phyloP scores from a whole-genome alignment of 2,113 vertebrate genomes.

The Chloebia gouldiae region DNA sequence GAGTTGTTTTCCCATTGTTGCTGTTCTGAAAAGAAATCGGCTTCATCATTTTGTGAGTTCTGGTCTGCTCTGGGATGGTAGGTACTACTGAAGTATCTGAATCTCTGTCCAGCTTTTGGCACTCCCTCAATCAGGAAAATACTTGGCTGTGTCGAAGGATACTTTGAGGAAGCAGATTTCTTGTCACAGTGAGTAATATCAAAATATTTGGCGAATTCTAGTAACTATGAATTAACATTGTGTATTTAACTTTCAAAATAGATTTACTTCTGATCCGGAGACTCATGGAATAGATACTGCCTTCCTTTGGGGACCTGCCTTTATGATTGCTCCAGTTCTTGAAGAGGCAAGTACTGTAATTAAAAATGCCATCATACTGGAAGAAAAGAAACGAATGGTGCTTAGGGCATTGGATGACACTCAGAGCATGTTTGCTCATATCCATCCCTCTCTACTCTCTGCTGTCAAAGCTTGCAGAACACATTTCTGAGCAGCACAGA shows the following conservation, averaged over 20 bases:
- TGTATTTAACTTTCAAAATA: background rate
- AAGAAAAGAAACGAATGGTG: background rate
- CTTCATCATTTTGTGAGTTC: background rate
- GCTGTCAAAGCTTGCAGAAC: background rate
- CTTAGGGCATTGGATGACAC: constrained; percentile 13
- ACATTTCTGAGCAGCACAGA: background rate
- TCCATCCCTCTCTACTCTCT: background rate
- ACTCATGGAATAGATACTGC: constrained; percentile 58
- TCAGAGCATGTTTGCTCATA: background rate
- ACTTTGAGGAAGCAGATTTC: background rate
- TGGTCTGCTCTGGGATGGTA: background rate
- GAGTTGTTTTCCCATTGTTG: background rate
- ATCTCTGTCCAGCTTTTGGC: background rate
- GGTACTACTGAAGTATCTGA: background rate
- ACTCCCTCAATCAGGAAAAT: background rate
- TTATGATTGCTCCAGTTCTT: constrained; percentile 62
- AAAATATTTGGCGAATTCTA: background rate
- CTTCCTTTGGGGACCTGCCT: constrained; percentile 66
- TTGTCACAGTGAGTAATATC: background rate
- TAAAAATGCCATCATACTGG: constrained; percentile 7
- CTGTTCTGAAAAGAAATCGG: background rate
- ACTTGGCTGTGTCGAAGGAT: background rate
- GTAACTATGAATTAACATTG: background rate
- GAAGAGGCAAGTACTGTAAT: constrained; percentile 47
- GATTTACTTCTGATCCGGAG: constrained; percentile 55